Evolutionary conservation across 2,797 vertebrate genomes (phyloP).

Genomic region (Leptodactylus fallax): DNA sequence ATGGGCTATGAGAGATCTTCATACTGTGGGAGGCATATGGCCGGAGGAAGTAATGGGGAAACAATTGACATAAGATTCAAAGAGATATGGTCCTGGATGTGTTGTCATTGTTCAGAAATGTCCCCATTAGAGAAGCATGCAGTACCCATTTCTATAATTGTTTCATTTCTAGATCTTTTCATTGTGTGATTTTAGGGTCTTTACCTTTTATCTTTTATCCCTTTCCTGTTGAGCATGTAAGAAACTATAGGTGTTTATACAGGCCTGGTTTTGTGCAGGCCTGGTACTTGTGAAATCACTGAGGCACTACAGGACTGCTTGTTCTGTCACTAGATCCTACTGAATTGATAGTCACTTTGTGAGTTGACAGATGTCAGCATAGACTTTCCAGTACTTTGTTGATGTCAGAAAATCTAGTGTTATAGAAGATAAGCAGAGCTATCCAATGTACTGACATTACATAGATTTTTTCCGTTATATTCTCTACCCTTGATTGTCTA

Average conservation of each 20-base stretch:
- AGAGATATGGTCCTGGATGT: not conserved
- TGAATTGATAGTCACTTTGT: not conserved
- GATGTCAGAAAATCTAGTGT: not conserved
- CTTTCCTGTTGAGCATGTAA: not conserved
- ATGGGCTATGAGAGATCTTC: not conserved
- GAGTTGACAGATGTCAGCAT: not conserved
- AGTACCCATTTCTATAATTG: too few relatives aligned
- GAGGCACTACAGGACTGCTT: too few relatives aligned
- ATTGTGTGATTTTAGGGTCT: not conserved
- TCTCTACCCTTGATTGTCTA: not conserved
- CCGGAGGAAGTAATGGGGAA: not conserved
- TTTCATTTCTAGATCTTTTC: not conserved
- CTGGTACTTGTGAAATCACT: not conserved
- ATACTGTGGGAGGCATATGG: not conserved
- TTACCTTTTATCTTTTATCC: not conserved
- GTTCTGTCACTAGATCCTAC: not conserved
- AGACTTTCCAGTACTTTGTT: too few relatives aligned
- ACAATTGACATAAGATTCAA: not conserved
- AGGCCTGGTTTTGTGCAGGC: not conserved
- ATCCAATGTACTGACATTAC: not conserved
- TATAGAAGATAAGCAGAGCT: not conserved
- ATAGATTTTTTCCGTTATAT: not conserved
- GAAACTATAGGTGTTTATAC: not conserved
- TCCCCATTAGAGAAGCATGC: not conserved
- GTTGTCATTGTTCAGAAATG: not conserved